Conservation (phyloP, 2,797 vertebrate genomes). For the Emydoidea blandingii region DNA sequence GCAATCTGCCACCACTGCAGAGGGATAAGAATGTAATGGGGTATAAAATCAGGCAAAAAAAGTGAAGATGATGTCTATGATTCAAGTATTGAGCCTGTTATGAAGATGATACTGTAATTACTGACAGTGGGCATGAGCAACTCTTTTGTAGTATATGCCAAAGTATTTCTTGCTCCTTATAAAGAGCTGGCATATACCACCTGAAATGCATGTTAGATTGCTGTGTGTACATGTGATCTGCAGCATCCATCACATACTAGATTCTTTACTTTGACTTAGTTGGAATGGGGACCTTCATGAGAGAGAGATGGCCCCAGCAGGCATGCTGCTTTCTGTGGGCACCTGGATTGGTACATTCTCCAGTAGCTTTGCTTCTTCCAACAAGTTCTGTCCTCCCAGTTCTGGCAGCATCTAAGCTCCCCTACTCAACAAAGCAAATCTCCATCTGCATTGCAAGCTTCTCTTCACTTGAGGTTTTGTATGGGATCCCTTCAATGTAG, state of each 20-base stretch:
- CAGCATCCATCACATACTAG: neutral
- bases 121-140: neutral
- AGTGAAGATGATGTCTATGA: neutral
- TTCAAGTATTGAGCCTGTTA: neutral
- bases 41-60: neutral
- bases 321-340: conserved; percentile 13
- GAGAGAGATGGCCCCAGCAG: neutral
- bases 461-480: neutral
- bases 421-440: neutral
- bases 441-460: neutral
- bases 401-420: neutral
- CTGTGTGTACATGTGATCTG: neutral
- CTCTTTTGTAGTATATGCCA: neutral
- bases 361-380: neutral
- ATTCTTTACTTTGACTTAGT: conserved; percentile 1
- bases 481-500: neutral
- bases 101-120: neutral
- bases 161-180: neutral
- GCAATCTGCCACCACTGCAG: neutral
- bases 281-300: neutral
- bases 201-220: neutral
- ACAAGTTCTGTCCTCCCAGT: conserved; percentile 19
- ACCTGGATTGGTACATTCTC: neutral
- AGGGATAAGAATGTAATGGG: neutral
- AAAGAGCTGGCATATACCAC: neutral